These are phyloP conservation scores for Gnathonemus longibarbis DNA, from an alignment of 2,113 vertebrate genomes.

Conservation along the genomic window DNA sequence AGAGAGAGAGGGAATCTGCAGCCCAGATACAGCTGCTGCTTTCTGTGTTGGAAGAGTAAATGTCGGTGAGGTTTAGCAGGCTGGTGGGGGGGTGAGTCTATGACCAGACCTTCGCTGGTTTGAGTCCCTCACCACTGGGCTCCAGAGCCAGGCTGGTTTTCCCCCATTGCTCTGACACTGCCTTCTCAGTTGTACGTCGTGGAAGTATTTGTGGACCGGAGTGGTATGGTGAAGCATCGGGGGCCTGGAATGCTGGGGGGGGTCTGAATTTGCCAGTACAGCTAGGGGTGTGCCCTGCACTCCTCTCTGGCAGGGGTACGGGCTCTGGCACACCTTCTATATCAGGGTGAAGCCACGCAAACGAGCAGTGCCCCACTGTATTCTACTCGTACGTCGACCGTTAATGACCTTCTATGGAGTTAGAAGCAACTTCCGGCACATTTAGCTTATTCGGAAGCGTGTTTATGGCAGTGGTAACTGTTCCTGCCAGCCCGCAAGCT, in stretches of 20 bases:
- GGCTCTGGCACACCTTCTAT: neutral
- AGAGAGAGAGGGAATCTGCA: neutral
- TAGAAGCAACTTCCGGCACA: neutral
- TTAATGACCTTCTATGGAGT: slow-evolving; percentile 5
- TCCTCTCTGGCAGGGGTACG: neutral
- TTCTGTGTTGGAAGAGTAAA: neutral
- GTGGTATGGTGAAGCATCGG: neutral
- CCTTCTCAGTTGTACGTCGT: neutral
- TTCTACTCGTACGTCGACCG: neutral
- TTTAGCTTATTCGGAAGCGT: neutral
- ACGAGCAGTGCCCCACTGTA: neutral
- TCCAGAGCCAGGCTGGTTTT: neutral
- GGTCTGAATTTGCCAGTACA: neutral
- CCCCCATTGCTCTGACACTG: neutral
- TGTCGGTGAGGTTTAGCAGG: neutral
- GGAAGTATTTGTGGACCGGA: neutral
- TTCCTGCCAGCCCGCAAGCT: neutral
- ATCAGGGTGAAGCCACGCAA: neutral
- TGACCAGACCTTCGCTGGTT: neutral
- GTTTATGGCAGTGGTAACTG: neutral
- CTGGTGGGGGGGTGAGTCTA: neutral
- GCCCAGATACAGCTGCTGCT: neutral
- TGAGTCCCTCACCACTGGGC: neutral
- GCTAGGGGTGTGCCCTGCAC: neutral
- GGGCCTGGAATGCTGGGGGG: neutral